Percentiles rank a stretch among this genome's conserved stretches.
Conservation (phyloP, 1,140 invertebrate genomes). For the Hycleus phaleratus region DNA sequence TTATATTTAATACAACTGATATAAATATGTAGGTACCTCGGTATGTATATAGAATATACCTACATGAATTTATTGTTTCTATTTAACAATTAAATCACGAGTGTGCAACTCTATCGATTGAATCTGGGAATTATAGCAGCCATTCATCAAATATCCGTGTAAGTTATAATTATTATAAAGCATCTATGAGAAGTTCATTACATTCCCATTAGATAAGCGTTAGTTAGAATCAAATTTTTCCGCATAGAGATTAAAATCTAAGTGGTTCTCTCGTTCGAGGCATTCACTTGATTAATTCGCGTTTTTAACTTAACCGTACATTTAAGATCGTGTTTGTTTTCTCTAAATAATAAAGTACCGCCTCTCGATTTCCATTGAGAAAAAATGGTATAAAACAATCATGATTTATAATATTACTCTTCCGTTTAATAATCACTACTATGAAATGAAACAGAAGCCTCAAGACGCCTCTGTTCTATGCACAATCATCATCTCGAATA, state of each 20-base stretch:
- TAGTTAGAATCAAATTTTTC: conserved; percentile 7
- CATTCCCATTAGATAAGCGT: conserved; percentile 10
- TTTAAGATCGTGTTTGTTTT: conserved; percentile 16
- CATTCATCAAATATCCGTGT: neutral
- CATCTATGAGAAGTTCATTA: conserved; percentile 5
- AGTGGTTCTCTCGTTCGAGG: neutral
- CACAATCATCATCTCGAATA: neutral
- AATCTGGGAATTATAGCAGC: neutral
- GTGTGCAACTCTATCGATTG: neutral
- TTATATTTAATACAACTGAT: no score
- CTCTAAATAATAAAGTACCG: conserved; percentile 21
- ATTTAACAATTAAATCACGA: no score
- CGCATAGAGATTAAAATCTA: conserved; percentile 2
- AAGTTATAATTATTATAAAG: conserved; percentile 8
- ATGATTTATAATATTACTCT: conserved; percentile 20
- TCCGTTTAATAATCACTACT: neutral
- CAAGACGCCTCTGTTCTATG: conserved; percentile 6
- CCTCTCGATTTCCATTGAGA: conserved; percentile 23
- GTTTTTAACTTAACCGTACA: neutral
- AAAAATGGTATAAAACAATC: conserved; percentile 19
- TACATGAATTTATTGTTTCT: no score
- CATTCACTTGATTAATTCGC: conserved; percentile 2
- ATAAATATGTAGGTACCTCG: no score
- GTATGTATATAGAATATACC: no score
- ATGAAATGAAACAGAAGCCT: conserved; percentile 7